Evolutionary conservation across 1,140 invertebrate species (phyloP), one percentile per base, ranked within the genome.

Genomic region (Drosophila trapezifrons): DNA sequence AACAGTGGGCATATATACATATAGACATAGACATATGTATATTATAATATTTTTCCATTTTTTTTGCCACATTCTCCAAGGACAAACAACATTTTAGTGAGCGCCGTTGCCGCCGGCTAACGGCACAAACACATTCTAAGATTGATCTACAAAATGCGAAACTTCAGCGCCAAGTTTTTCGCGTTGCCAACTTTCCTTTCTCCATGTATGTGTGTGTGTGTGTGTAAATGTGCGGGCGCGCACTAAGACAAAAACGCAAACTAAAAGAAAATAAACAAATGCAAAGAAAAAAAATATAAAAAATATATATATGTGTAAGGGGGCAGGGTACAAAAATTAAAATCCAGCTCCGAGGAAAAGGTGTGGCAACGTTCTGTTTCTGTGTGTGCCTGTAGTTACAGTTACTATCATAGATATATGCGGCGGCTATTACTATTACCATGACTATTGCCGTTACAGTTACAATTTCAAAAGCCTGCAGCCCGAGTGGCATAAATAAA

Each of bases 61-160:
- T 76, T 80, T 89, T 76, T 76, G 73, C 73, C 73, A 87, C 84
- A 89, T 80, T 89, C 84, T 80, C 77, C 84, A 87, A 87, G 84
- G 84, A 87, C 84, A 87, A 89, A 87, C 84, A 73, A 89, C 84
- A 87, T 87, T 87, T 89, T 78, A 87, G 84, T 89, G 74, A 81
- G 78, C 80, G 63, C 32, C 56, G 67, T 55, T 56, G 79, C 69
- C 78, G 82, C 29, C 69, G 82, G 81, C 82, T 78, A 83, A 80
- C 79, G 69, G 84, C 76, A 79, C 64, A 76, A 43, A 82, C 64
- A 67, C 75, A 76, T 73, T 66, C 60, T 74, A 71, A 89, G 84
- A 89, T 87, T 76, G 84, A 87, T 87, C 83, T 87, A 87, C 66
- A 85, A 77, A 85, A 63, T 69, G 78, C 65, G 76, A 77, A 76